Evolutionary conservation across 2,888 invertebrate genomes (phyloP).

Genomic region (Drosophila glabriapex): DNA sequence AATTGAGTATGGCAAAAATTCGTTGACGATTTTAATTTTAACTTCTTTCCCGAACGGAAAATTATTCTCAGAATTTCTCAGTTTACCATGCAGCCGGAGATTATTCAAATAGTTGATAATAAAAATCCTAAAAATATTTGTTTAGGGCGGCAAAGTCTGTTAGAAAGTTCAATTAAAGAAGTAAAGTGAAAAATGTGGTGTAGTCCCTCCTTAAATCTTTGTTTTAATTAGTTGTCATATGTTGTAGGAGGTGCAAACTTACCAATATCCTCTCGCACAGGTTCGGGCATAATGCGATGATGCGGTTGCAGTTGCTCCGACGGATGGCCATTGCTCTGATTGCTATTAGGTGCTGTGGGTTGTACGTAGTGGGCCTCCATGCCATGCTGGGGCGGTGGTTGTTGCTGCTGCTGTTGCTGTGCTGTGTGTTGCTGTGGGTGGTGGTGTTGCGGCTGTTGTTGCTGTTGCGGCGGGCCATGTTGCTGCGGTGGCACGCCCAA

Average conservation of each 20-base stretch:
- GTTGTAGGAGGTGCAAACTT: conserved; percentile 64
- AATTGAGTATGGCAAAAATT: neutral
- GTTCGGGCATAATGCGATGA: conserved; percentile 87
- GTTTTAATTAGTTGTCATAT: neutral
- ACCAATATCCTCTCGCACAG: conserved; percentile 86
- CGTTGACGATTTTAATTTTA: neutral
- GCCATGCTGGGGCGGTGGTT: conserved; percentile 89
- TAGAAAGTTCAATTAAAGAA: neutral
- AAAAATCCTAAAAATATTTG: neutral
- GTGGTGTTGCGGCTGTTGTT: conserved; percentile 86
- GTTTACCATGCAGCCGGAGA: neutral
- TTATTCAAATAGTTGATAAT: neutral
- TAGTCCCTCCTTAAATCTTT: neutral
- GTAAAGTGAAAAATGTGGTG: neutral
- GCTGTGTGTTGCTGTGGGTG: conserved; percentile 77
- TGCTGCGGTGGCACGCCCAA: conserved; percentile 87
- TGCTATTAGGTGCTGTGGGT: conserved; percentile 87
- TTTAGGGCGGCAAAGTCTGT: neutral
- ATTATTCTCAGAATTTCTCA: neutral
- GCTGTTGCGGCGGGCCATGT: conserved; percentile 85
- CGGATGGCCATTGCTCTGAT: conserved; percentile 87
- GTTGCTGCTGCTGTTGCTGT: conserved; percentile 85
- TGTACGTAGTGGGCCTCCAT: conserved; percentile 79
- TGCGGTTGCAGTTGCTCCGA: conserved; percentile 89
- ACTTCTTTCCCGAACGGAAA: neutral